A percentile compares a stretch with the other conserved stretches of the same genome.
Conservation (phyloP, 2,113 vertebrate genomes). For the Vulpes lagopus region DNA sequence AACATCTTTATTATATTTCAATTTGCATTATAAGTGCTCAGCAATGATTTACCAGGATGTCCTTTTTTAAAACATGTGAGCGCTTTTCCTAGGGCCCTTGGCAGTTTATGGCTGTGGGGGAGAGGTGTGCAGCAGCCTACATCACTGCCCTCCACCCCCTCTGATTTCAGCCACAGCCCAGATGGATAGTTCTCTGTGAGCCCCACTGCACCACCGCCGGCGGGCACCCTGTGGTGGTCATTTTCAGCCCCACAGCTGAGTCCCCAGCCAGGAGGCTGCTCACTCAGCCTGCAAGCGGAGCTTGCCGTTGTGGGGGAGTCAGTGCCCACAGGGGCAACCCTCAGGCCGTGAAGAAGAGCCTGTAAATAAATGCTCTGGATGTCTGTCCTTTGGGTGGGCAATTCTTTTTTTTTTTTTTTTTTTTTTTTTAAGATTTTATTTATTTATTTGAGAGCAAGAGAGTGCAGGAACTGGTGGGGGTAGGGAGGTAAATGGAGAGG, state of each 20-base stretch:
- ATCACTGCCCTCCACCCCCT: fast-evolving
- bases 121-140: neutral
- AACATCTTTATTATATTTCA: conserved; percentile 10
- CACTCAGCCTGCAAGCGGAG: neutral
- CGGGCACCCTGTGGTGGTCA: neutral
- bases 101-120: neutral
- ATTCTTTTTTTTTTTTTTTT: neutral
- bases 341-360: neutral
- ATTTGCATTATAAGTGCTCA: neutral
- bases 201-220: too few relatives aligned
- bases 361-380: fast-evolving
- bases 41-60: neutral
- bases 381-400: neutral
- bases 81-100: neutral
- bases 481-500: neutral
- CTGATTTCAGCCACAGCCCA: neutral
- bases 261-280: neutral
- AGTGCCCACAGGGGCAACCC: neutral
- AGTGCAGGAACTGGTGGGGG: neutral
- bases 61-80: neutral
- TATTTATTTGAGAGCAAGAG: neutral
- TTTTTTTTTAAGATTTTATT: neutral
- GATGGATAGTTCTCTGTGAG: neutral
- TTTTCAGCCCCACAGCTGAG: neutral
- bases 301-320: neutral